phyloP scores from a whole-genome alignment of 2,888 invertebrate genomes.

The Pharmacophagus antenor region DNA sequence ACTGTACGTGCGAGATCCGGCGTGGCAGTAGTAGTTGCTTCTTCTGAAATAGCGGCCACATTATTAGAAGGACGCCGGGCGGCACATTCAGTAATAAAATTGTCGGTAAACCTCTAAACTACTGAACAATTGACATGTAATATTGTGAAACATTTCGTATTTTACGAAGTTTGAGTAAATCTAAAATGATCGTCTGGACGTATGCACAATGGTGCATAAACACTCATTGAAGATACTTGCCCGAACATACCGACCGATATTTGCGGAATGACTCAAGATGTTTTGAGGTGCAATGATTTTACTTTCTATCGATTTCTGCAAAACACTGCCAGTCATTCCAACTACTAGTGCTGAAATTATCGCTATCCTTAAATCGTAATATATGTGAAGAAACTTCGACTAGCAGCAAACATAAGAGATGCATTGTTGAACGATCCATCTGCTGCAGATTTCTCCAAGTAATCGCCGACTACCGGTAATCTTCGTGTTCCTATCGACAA shows the following conservation, averaged over 20 bases:
- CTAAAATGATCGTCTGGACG: conserved; percentile 38
- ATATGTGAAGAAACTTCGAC: not conserved
- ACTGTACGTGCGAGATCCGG: conserved; percentile 28
- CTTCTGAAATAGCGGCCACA: conserved; percentile 36
- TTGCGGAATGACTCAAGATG: too few relatives aligned
- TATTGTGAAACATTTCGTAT: conserved; percentile 41
- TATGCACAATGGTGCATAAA: conserved; percentile 37
- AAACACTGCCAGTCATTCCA: too few relatives aligned
- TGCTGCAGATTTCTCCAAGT: not conserved
- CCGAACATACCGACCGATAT: too few relatives aligned
- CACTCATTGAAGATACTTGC: too few relatives aligned
- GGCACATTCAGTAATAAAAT: conserved; percentile 31
- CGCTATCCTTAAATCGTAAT: not conserved
- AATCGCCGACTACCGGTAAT: not conserved
- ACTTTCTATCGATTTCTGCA: too few relatives aligned
- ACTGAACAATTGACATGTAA: conserved; percentile 38
- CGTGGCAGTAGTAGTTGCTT: conserved; percentile 34
- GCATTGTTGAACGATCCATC: not conserved
- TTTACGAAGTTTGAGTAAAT: conserved; percentile 38
- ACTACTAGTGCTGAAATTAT: too few relatives aligned
- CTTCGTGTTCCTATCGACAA: not conserved
- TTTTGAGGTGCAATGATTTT: too few relatives aligned
- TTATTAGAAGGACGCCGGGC: conserved; percentile 33
- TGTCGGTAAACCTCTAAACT: conserved; percentile 38
- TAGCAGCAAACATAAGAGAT: not conserved